Evolutionary conservation across 37 sponge, comb jelly and placozoan genomes (phyloP).

Genomic region (Haliclona indistincta): DNA sequence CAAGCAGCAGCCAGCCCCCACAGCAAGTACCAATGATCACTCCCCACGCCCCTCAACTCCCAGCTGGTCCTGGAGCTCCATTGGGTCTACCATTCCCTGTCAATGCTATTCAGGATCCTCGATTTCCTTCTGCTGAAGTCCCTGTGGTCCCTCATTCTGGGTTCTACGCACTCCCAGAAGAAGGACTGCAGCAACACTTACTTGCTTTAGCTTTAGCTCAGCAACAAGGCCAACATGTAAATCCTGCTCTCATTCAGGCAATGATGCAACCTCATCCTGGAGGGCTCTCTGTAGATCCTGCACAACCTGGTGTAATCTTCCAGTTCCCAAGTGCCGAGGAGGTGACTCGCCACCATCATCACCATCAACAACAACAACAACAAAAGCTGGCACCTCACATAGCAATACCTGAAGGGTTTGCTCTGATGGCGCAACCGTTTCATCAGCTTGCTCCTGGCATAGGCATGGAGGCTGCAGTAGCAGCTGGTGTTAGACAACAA

Average conservation of each 20-base stretch:
- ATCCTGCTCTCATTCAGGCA: no score
- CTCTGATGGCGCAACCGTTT: not conserved
- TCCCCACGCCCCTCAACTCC: constrained; percentile 54
- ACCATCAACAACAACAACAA: constrained; percentile 8
- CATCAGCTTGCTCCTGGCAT: not conserved
- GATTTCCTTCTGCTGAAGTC: not conserved
- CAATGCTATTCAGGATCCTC: not conserved
- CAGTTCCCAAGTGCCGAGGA: constrained; percentile 41
- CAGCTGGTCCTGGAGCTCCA: constrained; percentile 32
- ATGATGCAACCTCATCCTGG: not conserved
- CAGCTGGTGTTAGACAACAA: not conserved
- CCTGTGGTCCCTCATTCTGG: not conserved
- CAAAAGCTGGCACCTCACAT: constrained; percentile 31
- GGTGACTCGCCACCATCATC: not conserved
- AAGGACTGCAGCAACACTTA: not conserved
- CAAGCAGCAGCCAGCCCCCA: not conserved
- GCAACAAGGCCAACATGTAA: no score
- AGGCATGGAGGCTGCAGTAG: not conserved
- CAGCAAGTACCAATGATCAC: constrained; percentile 53
- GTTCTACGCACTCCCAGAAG: no score
- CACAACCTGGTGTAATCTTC: constrained; percentile 8
- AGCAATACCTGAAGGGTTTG: not conserved
- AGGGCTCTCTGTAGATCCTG: not conserved
- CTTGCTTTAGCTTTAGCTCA: not conserved
- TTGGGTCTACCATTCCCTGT: constrained; percentile 4